phyloP scores from a whole-genome alignment of 2,888 invertebrate species.

The Torymus auratus region DNA sequence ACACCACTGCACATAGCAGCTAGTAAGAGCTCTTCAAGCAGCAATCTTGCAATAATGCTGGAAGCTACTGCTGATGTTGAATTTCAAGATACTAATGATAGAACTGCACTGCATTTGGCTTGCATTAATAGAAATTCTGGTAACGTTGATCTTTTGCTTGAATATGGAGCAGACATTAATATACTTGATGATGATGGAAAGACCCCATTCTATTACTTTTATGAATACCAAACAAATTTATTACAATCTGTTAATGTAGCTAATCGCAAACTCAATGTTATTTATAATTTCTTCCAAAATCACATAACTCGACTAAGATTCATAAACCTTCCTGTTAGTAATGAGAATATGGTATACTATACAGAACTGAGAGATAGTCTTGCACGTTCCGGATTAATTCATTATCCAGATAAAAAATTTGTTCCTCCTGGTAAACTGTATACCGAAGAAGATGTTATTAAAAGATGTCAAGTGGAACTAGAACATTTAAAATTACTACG shows the following conservation, averaged over 20 bases:
- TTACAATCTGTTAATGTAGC: background rate
- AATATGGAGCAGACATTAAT: slow-evolving; percentile 39
- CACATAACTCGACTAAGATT: slow-evolving; percentile 23
- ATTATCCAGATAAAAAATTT: too few species aligned
- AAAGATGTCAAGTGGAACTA: slow-evolving; percentile 9
- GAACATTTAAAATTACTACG: slow-evolving; percentile 15
- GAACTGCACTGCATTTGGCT: slow-evolving; percentile 36
- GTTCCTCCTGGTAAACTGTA: background rate
- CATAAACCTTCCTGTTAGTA: slow-evolving; percentile 5
- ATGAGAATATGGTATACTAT: background rate
- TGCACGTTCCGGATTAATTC: too few species aligned
- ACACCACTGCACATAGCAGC: slow-evolving; percentile 44
- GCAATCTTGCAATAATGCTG: slow-evolving; percentile 12
- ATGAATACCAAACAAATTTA: slow-evolving; percentile 2
- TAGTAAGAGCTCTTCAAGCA: slow-evolving; percentile 19
- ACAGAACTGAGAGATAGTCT: slow-evolving; percentile 12
- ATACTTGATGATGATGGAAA: background rate
- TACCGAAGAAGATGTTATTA: background rate
- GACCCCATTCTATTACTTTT: slow-evolving; percentile 4
- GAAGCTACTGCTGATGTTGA: slow-evolving; percentile 29
- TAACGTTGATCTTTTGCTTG: slow-evolving; percentile 4
- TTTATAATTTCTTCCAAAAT: slow-evolving; percentile 1
- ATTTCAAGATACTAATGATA: slow-evolving; percentile 13
- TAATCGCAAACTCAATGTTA: background rate
- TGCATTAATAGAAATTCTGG: background rate